phyloP scores from a whole-genome alignment of 2,113 vertebrate species.

The Rattus rattus region DNA sequence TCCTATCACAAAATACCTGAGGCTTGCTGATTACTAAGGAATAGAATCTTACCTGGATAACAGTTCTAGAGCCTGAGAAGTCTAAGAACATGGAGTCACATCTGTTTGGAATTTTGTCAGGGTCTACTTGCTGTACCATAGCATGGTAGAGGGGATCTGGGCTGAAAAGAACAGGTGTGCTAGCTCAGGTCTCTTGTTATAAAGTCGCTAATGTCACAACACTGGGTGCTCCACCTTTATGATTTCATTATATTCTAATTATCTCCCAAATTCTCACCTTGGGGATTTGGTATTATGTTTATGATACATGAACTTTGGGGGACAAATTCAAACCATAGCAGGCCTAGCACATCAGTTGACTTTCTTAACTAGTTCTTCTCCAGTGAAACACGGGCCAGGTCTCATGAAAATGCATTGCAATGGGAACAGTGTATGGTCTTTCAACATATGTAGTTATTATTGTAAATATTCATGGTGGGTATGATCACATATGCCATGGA shows the following conservation, averaged over 20 bases:
- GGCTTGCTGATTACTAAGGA: background rate
- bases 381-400: background rate
- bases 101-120: background rate
- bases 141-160: background rate
- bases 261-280: background rate
- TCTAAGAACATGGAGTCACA: background rate
- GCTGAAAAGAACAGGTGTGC: background rate
- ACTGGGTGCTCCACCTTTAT: background rate
- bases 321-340: background rate
- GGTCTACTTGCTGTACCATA: background rate
- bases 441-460: background rate
- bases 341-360: background rate
- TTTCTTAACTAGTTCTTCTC: slow-evolving; percentile 28
- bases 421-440: background rate
- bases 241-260: background rate
- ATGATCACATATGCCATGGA: background rate
- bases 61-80: background rate
- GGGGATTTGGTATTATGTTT: background rate
- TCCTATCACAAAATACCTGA: background rate
- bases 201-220: background rate
- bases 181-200: background rate
- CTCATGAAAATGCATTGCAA: background rate
- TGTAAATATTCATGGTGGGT: background rate
- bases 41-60: background rate
- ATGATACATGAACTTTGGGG: background rate